Conservation (phyloP, 2,797 vertebrate genomes). For the Danio choprae region DNA sequence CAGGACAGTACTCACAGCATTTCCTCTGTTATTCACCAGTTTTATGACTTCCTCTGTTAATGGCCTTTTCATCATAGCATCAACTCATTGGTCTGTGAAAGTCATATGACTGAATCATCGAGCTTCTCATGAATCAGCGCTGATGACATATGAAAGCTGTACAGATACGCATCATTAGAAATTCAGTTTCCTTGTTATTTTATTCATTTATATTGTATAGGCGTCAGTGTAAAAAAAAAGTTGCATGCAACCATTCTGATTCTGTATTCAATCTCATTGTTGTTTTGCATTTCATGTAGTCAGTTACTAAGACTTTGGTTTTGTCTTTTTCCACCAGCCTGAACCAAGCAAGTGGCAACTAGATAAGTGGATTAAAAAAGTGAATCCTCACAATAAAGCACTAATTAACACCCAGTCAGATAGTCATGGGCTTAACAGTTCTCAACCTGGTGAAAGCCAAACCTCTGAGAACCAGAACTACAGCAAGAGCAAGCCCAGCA, state of each 20-base stretch:
- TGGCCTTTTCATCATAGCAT: slow-evolving; percentile 48
- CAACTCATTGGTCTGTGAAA: slow-evolving; percentile 60
- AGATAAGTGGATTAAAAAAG: slow-evolving; percentile 98
- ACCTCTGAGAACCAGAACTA: slow-evolving; percentile 80
- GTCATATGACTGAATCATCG: slow-evolving; percentile 64
- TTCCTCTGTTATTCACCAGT: slow-evolving; percentile 57
- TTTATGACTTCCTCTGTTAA: slow-evolving; percentile 60
- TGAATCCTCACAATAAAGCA: slow-evolving; percentile 93
- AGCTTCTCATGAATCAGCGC: slow-evolving; percentile 58
- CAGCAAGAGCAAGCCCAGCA: slow-evolving; percentile 84
- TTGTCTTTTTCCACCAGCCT: slow-evolving; percentile 79
- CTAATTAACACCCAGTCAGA: slow-evolving; percentile 89
- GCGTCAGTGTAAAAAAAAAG: not conserved
- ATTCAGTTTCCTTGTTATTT: slow-evolving; percentile 34
- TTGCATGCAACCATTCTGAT: not conserved
- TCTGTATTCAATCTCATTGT: not conserved
- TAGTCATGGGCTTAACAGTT: slow-evolving; percentile 76
- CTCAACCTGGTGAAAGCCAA: slow-evolving; percentile 79
- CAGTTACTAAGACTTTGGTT: not conserved
- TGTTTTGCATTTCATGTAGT: too few relatives aligned
- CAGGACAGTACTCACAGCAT: slow-evolving; percentile 48
- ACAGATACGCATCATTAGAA: slow-evolving; percentile 46
- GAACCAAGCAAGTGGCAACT: slow-evolving; percentile 98
- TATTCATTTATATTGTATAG: not conserved
- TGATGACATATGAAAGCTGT: slow-evolving; percentile 29